These are phyloP conservation scores for Pterocles orientalis DNA, from an alignment of 2,113 vertebrate genomes.

Conservation along the genomic window DNA sequence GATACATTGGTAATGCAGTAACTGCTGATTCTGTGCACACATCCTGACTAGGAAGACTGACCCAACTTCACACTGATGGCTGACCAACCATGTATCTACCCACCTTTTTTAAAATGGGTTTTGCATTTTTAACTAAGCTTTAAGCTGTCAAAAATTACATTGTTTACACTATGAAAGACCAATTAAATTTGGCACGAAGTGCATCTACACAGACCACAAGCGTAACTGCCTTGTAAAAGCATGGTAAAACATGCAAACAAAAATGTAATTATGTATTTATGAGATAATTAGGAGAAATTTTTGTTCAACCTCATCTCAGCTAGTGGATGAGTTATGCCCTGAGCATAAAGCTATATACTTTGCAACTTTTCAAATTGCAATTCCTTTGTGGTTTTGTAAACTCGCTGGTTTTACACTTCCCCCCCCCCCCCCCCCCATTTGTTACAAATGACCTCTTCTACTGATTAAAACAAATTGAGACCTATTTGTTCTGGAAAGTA, in stretches of 20 bases:
- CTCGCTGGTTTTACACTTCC: not conserved
- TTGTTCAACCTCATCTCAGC: not conserved
- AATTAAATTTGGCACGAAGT: not conserved
- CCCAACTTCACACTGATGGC: not conserved
- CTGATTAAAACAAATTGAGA: not conserved
- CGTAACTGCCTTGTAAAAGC: not conserved
- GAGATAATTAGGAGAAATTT: not conserved
- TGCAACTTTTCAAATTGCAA: not conserved
- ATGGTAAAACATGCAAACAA: not conserved
- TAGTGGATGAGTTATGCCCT: not conserved
- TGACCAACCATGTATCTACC: not conserved
- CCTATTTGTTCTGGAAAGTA: not conserved
- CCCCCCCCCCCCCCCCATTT: not conserved
- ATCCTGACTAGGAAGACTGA: not conserved
- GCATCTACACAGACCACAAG: not conserved
- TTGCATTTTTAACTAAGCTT: not conserved
- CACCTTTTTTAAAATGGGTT: not conserved
- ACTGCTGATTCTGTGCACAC: not conserved
- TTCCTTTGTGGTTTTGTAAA: not conserved
- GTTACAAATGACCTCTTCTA: not conserved
- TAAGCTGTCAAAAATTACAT: not conserved
- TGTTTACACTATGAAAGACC: not conserved
- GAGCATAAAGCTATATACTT: not conserved
- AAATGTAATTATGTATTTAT: not conserved
- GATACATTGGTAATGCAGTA: not conserved